Evolutionary conservation across 2,797 vertebrate species (phyloP).

Genomic region (Oryzias sinensis): DNA sequence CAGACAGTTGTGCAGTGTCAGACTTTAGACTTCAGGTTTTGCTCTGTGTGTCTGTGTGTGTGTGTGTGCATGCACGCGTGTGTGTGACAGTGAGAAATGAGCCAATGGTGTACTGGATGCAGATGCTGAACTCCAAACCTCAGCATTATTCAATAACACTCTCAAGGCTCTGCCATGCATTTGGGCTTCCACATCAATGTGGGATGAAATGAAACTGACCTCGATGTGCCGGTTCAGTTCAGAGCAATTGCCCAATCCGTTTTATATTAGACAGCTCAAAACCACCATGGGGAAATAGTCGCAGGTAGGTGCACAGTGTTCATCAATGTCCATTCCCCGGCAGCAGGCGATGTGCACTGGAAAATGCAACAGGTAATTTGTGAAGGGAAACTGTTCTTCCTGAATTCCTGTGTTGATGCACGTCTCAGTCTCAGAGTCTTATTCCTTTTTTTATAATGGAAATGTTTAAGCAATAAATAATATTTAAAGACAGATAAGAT

Average conservation of each 20-base stretch:
- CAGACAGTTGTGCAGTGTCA: slow-evolving; percentile 58
- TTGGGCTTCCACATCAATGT: slow-evolving; percentile 7
- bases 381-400: too few species aligned
- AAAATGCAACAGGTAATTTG: too few species aligned
- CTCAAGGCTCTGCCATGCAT: slow-evolving; percentile 10
- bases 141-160: slow-evolving; percentile 28
- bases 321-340: background rate
- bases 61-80: slow-evolving; percentile 10
- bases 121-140: slow-evolving; percentile 26
- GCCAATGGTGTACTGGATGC: slow-evolving; percentile 9
- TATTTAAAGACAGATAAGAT: too few species aligned
- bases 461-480: too few species aligned
- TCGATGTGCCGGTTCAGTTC: slow-evolving; percentile 7
- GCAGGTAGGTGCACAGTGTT: background rate
- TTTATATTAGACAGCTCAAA: background rate
- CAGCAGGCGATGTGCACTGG: too few species aligned
- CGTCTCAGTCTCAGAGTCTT: too few species aligned
- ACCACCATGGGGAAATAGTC: background rate
- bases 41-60: slow-evolving; percentile 13
- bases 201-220: slow-evolving; percentile 16
- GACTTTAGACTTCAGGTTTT: slow-evolving; percentile 25
- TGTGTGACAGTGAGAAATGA: slow-evolving; percentile 2
- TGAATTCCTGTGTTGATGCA: too few species aligned
- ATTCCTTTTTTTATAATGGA: too few species aligned
- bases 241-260: background rate